phyloP scores from a whole-genome alignment of 2,888 invertebrate species.

The Thelaira solivaga region DNA sequence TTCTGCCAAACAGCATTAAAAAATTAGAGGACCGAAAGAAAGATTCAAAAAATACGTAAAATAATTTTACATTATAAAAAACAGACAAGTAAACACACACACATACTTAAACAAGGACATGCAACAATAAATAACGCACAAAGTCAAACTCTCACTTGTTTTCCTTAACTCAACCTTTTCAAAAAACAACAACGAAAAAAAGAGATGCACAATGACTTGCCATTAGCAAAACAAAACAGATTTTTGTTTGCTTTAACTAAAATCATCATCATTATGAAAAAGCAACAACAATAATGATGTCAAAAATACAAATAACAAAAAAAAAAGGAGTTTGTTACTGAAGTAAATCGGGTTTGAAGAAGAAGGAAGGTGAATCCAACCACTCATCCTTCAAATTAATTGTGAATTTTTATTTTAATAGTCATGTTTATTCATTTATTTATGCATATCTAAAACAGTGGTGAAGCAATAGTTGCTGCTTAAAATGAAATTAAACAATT shows the following conservation, averaged over 20 bases:
- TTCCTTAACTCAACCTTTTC: background rate
- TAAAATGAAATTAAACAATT: background rate
- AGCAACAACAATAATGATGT: background rate
- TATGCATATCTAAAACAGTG: constrained; percentile 8
- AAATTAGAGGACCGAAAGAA: constrained; percentile 23
- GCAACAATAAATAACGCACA: constrained; percentile 48
- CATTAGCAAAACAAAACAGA: constrained; percentile 41
- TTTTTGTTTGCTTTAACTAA: constrained; percentile 49
- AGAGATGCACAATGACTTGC: constrained; percentile 38
- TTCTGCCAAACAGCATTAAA: constrained; percentile 28
- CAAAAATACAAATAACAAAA: background rate
- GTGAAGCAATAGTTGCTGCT: background rate
- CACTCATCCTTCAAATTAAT: constrained; percentile 28
- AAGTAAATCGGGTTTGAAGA: background rate
- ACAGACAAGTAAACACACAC: background rate
- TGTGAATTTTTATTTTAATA: constrained; percentile 8
- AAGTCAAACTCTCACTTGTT: constrained; percentile 1
- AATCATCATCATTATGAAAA: constrained; percentile 27
- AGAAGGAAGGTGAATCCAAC: constrained; percentile 19
- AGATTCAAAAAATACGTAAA: background rate
- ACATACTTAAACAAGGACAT: constrained; percentile 25
- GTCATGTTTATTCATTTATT: background rate
- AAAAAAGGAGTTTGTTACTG: background rate
- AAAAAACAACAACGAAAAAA: background rate
- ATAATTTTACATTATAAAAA: constrained; percentile 1